Base-by-base conservation (phyloP, 1,140 invertebrate species). In the Hydropsyche tenuis region DNA sequence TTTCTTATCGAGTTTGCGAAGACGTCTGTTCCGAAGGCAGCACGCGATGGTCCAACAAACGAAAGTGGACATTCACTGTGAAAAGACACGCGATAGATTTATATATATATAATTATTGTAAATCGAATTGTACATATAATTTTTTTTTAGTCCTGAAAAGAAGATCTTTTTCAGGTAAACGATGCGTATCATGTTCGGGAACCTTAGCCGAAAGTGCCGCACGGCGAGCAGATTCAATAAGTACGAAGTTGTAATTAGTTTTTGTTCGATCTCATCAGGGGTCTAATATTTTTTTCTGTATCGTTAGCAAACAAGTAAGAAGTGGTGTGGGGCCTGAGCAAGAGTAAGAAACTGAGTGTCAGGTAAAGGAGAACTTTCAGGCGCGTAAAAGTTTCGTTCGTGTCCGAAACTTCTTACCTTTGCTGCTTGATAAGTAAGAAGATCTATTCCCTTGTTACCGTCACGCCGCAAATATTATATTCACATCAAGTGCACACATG, bases 281-380 rank as follows among this genome's bases (percentile, higher is more conserved):
- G 56, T 60, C 56, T 60, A 60, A 60, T 60, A 60, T 60, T 60
- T 60, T 60, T 60, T 60, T 60, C 56, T 60, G 56, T 60, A 60
- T 60, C 56, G 56, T 60, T 60, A 60, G 22, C 56, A 60, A 60
- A 60, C 56, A 60, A 60, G 56, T 25, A 23, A 23, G n/a, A 60
- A 60, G 56, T 25, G 30, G 30, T 25, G 22, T 22, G 11, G 20
- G 56, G 11, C 23, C 22, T 53, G n/a, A n/a, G n/a, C n/a, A n/a
- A n/a, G n/a, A n/a, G 37, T 43, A 22, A 20, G 51, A 53, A 53
- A 53, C 51, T 53, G 20, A 25, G 56, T 60, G 56, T 60, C 56
- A 60, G 56, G 56, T 60, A 60, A 37, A 23, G n/a, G 20, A 12
- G 22, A 60, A 60, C 56, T 60, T 14, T 12, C 16, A 14, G 45